A percentile compares a stretch with the other conserved stretches of the same genome.
Evolutionary conservation across 1,140 invertebrate species (phyloP).

Genomic region (Macrobrachium nipponense): DNA sequence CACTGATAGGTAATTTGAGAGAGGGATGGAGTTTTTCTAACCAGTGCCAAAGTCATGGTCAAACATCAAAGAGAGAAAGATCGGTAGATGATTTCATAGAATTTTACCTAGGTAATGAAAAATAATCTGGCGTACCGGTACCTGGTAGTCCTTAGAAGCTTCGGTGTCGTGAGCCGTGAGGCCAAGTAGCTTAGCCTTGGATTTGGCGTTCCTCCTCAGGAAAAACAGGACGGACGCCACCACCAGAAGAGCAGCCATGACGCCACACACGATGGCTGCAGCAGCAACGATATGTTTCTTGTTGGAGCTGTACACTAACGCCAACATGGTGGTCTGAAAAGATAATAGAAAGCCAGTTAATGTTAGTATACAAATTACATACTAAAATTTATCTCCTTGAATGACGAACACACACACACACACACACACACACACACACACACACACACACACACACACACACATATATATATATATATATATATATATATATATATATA

Average conservation of each 20-base stretch:
- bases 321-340: constrained; percentile 27
- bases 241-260: constrained; percentile 78
- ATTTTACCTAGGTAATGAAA: too few species aligned
- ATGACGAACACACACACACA: too few species aligned
- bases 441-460: too few species aligned
- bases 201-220: constrained; percentile 79
- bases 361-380: neutral
- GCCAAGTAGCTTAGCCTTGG: constrained; percentile 77
- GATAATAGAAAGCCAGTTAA: too few species aligned
- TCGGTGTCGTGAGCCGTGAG: constrained; percentile 82
- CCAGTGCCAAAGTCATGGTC: too few species aligned
- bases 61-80: too few species aligned
- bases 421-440: neutral
- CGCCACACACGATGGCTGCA: constrained; percentile 66
- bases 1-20: too few species aligned
- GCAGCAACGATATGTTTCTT: constrained; percentile 47
- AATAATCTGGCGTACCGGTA: constrained; percentile 64
- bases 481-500: too few species aligned
- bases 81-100: too few species aligned
- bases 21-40: too few species aligned
- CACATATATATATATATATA: too few species aligned
- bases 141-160: constrained; percentile 94
- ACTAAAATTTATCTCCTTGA: too few species aligned
- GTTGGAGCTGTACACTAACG: constrained; percentile 20
- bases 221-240: constrained; percentile 79